phyloP scores from a whole-genome alignment of 2,113 vertebrate species.

The Podarcis cretensis region DNA sequence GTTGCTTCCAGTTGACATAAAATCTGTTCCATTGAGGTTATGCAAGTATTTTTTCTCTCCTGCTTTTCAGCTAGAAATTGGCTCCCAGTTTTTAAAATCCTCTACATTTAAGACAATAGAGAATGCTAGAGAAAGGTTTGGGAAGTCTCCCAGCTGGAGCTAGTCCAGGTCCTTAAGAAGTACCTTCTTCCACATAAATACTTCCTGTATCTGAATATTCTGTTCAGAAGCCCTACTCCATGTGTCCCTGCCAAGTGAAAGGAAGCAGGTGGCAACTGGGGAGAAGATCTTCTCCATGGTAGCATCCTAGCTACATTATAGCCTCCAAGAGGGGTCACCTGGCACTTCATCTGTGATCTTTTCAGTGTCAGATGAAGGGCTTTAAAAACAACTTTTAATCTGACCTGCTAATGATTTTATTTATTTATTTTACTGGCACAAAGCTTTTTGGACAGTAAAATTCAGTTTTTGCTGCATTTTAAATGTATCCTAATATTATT shows the following conservation, averaged over 20 bases:
- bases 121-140: neutral
- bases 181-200: neutral
- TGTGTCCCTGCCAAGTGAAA: neutral
- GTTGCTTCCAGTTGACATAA: neutral
- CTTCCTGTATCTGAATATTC: neutral
- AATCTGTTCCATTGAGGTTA: neutral
- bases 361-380: too few species aligned
- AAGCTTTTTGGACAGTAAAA: too few species aligned
- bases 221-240: neutral
- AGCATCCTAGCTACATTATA: neutral
- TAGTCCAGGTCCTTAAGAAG: neutral
- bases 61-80: neutral
- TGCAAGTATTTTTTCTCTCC: neutral
- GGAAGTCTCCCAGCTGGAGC: neutral
- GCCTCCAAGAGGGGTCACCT: neutral
- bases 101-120: too few species aligned
- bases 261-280: neutral
- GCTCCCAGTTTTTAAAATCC: neutral
- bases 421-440: too few species aligned
- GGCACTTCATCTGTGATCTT: too few species aligned
- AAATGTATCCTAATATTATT: neutral
- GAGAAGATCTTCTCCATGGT: neutral
- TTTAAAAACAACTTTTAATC: too few species aligned
- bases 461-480: too few species aligned
- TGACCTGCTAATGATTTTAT: too few species aligned